Evolutionary conservation across 2,888 invertebrate genomes (phyloP), one percentile per base, ranked within the genome.

Genomic region (Apamea epomidion): DNA sequence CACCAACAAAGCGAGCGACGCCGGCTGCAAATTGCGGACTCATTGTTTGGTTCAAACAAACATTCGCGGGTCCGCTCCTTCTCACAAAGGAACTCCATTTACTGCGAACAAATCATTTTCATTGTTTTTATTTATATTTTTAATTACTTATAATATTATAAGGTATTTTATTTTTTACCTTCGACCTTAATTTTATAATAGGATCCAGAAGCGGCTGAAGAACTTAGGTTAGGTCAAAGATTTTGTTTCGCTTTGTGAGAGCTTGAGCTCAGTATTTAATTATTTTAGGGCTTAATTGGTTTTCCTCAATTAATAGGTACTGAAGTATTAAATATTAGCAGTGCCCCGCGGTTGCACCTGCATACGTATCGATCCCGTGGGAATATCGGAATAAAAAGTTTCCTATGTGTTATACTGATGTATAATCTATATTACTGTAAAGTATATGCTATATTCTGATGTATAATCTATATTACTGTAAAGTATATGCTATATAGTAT

Each of bases 1-100:
- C 94, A 94, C 94, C 94, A 95, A 95, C 95, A 95, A 94, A 94
- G 94, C 94, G 92, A 92, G 92, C 93, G 94, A 92, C 93, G 94
- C 92, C 92, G 93, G 92, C 93, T 95, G 93, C 96, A 96, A 96
- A 96, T 96, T 95, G 96, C 95, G 93, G 94, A 93, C 94, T 95
- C 95, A 96, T 96, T 97, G 96, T 96, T 96, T 95, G 94, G 92
- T 91, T 90, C 93, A 92, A 94, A 94, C 96, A 96, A 97, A 96
- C 95, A 95, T 95, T 95, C 94, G 93, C 93, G 91, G 92, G 92
- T 89, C 91, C 94, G 94, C 94, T 95, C 94, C 94, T 95, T 94
- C 92, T 87, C 92, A 95, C 96, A 95, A 96, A 95, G 94, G 94
- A 95, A 95, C 94, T 95, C 94, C 94, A 95, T 95, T 95, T 95